Conservation (phyloP, 1,140 invertebrate species). For the Anoplophora glabripennis region DNA sequence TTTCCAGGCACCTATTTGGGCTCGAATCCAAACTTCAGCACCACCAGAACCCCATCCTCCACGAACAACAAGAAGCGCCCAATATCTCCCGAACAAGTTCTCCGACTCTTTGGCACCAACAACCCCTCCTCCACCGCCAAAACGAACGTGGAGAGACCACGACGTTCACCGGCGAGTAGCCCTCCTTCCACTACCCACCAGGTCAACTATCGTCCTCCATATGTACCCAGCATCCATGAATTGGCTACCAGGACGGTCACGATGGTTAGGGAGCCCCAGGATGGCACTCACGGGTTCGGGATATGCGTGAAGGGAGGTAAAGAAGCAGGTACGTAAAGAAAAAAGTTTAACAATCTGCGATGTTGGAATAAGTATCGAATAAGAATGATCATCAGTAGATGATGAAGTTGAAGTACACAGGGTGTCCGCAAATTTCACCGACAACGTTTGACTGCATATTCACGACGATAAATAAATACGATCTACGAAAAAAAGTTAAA, state of each 20-base stretch:
- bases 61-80: constrained; percentile 62
- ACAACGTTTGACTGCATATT: too few species aligned
- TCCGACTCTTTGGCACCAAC: constrained; percentile 61
- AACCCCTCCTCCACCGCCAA: constrained; percentile 20
- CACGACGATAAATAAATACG: too few species aligned
- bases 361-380: constrained; percentile 81
- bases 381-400: constrained; percentile 76
- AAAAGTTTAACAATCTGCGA: constrained; percentile 84
- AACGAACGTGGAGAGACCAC: constrained; percentile 47
- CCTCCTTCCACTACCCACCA: constrained; percentile 62
- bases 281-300: constrained; percentile 76
- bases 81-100: constrained; percentile 76
- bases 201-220: constrained; percentile 34
- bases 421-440: too few species aligned
- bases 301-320: constrained; percentile 87
- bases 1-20: constrained; percentile 61
- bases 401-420: too few species aligned
- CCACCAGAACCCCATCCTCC: constrained; percentile 40
- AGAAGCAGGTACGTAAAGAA: constrained; percentile 74
- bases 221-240: constrained; percentile 58
- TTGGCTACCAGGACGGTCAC: constrained; percentile 76
- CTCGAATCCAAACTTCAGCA: constrained; percentile 53
- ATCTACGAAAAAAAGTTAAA: too few species aligned
- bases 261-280: constrained; percentile 75
- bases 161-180: constrained; percentile 69